These are phyloP conservation scores for Anaspis maculata DNA, from an alignment of 2,888 invertebrate species.

Conservation along the genomic window DNA sequence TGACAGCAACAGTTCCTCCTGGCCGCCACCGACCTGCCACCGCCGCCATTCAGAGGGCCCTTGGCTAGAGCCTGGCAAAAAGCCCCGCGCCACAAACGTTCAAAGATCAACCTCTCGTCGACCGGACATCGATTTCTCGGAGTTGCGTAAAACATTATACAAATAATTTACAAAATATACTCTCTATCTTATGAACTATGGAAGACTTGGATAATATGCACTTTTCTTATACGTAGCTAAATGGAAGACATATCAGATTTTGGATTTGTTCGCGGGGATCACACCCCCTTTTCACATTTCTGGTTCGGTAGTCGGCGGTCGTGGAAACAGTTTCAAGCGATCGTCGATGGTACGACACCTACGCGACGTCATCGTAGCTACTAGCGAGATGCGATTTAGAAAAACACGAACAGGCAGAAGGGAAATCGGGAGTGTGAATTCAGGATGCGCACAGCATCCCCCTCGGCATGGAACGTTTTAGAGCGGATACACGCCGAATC, in stretches of 20 bases:
- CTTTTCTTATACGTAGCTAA: slow-evolving; percentile 1
- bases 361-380: slow-evolving; percentile 8
- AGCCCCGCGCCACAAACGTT: slow-evolving; percentile 61
- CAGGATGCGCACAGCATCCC: slow-evolving; percentile 36
- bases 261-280: slow-evolving; percentile 25
- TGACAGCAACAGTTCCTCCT: slow-evolving; percentile 38
- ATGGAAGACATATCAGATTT: slow-evolving; percentile 50
- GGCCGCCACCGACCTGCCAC: slow-evolving; percentile 1
- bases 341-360: slow-evolving; percentile 8
- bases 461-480: no score
- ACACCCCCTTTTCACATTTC: slow-evolving; percentile 19
- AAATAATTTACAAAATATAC: not conserved
- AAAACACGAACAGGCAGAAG: no score
- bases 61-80: slow-evolving; percentile 36
- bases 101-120: slow-evolving; percentile 60
- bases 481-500: no score
- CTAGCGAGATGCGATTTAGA: no score
- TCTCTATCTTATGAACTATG: slow-evolving; percentile 5
- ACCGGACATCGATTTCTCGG: slow-evolving; percentile 38
- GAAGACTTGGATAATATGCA: slow-evolving; percentile 7
- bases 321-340: no score
- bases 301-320: slow-evolving; percentile 2
- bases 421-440: no score
- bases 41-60: slow-evolving; percentile 14
- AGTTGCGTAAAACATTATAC: slow-evolving; percentile 15